Evolutionary conservation across 2,113 vertebrate genomes (phyloP).

Genomic region (Scomber colias): DNA sequence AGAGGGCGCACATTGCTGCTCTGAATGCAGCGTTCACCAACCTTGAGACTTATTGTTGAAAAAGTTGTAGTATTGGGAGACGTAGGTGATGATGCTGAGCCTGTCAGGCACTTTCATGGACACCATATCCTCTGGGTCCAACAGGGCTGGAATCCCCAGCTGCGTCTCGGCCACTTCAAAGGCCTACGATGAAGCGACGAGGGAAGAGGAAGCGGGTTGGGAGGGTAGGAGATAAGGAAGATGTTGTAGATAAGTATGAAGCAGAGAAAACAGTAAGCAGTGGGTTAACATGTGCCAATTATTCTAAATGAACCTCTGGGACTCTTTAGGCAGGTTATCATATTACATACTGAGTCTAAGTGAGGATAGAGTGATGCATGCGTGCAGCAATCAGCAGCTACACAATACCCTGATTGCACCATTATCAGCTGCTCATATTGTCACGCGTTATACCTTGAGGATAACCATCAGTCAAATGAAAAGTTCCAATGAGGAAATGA

Average conservation of each 20-base stretch:
- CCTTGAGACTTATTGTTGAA: slow-evolving; percentile 88
- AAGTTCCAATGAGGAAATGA: slow-evolving; percentile 47
- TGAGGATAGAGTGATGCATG: slow-evolving; percentile 2
- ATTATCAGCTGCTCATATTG: slow-evolving; percentile 15
- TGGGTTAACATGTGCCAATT: not conserved
- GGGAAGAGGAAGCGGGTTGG: not conserved
- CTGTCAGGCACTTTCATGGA: slow-evolving; percentile 96
- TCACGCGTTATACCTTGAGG: slow-evolving; percentile 22
- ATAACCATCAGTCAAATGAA: slow-evolving; percentile 44
- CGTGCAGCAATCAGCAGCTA: slow-evolving; percentile 9
- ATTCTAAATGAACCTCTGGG: not conserved
- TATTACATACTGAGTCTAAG: not conserved
- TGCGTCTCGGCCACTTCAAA: slow-evolving; percentile 95
- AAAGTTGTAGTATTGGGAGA: slow-evolving; percentile 98
- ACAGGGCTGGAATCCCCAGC: slow-evolving; percentile 94
- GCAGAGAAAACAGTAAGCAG: not conserved
- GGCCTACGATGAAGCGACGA: slow-evolving; percentile 81
- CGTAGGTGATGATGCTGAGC: slow-evolving; percentile 97
- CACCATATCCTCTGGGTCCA: slow-evolving; percentile 98
- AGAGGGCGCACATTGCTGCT: not conserved
- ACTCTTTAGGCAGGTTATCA: no score
- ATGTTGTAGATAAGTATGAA: not conserved
- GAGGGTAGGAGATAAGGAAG: not conserved
- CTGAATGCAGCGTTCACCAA: slow-evolving; percentile 29
- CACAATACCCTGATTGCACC: not conserved